Conservation (phyloP, 2,888 invertebrate genomes). For the Drosophila acutilabella region DNA sequence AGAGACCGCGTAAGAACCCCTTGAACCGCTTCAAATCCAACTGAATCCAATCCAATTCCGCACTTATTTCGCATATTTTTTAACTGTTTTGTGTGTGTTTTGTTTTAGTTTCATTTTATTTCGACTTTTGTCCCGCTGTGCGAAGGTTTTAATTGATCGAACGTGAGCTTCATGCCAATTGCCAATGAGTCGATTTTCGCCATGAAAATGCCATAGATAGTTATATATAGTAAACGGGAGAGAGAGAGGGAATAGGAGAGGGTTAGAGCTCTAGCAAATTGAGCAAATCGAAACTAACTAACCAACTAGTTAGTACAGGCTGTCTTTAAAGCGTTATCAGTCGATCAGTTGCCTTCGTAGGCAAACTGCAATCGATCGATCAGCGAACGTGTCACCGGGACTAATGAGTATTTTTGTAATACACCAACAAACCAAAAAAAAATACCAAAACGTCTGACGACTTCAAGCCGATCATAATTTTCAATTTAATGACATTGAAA, state of each 20-base stretch:
- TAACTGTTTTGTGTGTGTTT: slow-evolving; percentile 17
- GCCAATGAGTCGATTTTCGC: slow-evolving; percentile 54
- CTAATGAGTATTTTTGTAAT: slow-evolving; percentile 71
- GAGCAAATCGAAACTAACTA: slow-evolving; percentile 34
- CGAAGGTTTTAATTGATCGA: slow-evolving; percentile 78
- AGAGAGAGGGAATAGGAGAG: background rate
- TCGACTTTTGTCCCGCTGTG: slow-evolving; percentile 46
- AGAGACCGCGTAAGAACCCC: slow-evolving; percentile 29
- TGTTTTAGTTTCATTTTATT: slow-evolving; percentile 4
- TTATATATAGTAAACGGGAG: background rate
- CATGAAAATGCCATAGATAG: slow-evolving; percentile 41
- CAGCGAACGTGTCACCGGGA: slow-evolving; percentile 70
- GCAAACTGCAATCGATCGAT: slow-evolving; percentile 64
- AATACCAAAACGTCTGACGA: slow-evolving; percentile 4
- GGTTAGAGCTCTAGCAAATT: slow-evolving; percentile 23
- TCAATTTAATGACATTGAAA: slow-evolving; percentile 23
- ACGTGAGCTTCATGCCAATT: slow-evolving; percentile 74
- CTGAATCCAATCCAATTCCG: slow-evolving; percentile 51
- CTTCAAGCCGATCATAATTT: background rate
- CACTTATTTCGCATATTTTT: slow-evolving; percentile 37
- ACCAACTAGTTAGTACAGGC: slow-evolving; percentile 38
- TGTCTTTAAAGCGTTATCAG: slow-evolving; percentile 69
- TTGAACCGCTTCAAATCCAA: slow-evolving; percentile 42
- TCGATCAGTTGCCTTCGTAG: slow-evolving; percentile 72
- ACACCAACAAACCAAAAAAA: slow-evolving; percentile 15